A percentile compares a stretch with the other conserved stretches of the same genome.
These are phyloP conservation scores for Melipona bicolor DNA, from an alignment of 2,888 invertebrate species.

Conservation along the genomic window DNA sequence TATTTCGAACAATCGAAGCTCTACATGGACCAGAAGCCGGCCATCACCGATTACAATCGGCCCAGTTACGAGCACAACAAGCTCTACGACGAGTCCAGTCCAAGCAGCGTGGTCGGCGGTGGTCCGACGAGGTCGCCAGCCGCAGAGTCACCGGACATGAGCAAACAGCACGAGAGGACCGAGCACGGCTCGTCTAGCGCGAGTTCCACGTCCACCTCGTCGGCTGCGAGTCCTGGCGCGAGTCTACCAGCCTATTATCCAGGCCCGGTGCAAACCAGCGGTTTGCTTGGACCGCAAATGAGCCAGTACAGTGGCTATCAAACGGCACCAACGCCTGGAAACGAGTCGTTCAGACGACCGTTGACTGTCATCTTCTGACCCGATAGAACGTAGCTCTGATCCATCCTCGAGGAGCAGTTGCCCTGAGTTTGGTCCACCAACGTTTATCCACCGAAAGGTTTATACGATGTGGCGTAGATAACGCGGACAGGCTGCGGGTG, in stretches of 20 bases:
- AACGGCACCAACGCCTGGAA: slow-evolving; percentile 85
- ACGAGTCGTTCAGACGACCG: slow-evolving; percentile 89
- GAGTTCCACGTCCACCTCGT: slow-evolving; percentile 85
- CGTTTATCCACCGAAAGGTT: background rate
- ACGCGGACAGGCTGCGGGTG: background rate
- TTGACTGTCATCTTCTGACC: slow-evolving; percentile 93
- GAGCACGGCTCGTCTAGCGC: slow-evolving; percentile 79
- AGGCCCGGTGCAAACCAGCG: slow-evolving; percentile 79
- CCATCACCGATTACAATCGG: slow-evolving; percentile 88
- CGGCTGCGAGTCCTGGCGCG: slow-evolving; percentile 86
- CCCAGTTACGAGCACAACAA: slow-evolving; percentile 88
- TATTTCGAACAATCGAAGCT: slow-evolving; percentile 89
- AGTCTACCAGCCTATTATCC: slow-evolving; percentile 83
- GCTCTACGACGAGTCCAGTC: slow-evolving; percentile 86
- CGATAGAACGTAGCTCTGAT: slow-evolving; percentile 85
- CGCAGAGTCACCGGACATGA: slow-evolving; percentile 84
- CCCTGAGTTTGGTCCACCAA: slow-evolving; percentile 26
- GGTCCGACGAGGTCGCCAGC: slow-evolving; percentile 85
- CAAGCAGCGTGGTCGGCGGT: slow-evolving; percentile 84
- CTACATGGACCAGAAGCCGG: slow-evolving; percentile 88
- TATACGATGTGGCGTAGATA: background rate
- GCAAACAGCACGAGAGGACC: slow-evolving; percentile 76
- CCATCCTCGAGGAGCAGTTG: slow-evolving; percentile 65
- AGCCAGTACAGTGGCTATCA: slow-evolving; percentile 88
- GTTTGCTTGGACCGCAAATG: slow-evolving; percentile 87